Evolutionary conservation across 2,888 invertebrate genomes (phyloP).

Genomic region (Phaedon cochleariae): DNA sequence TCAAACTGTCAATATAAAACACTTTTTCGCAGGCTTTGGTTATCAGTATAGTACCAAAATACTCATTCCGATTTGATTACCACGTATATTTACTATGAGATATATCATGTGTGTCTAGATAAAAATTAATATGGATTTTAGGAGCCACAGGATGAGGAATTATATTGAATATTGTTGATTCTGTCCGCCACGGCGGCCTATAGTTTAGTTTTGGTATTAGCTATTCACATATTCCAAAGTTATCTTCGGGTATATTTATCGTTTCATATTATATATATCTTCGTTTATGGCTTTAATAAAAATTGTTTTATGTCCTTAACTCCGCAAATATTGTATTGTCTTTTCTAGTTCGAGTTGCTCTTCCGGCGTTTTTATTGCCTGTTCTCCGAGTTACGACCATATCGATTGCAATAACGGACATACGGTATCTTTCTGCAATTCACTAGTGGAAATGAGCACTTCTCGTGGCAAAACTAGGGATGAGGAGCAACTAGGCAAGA

Average conservation of each 20-base stretch:
- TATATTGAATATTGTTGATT: too few species aligned
- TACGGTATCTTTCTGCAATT: conserved; percentile 34
- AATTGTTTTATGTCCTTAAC: conserved; percentile 42
- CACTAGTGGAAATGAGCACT: conserved; percentile 15
- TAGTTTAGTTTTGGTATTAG: too few species aligned
- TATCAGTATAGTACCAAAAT: too few species aligned
- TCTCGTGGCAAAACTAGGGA: not conserved
- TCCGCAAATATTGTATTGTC: conserved; percentile 39
- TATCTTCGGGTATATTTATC: conserved; percentile 32
- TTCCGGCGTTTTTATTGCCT: conserved; percentile 38
- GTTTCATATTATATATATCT: conserved; percentile 37
- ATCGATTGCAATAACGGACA: conserved; percentile 42
- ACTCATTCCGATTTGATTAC: too few species aligned
- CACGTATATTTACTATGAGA: too few species aligned
- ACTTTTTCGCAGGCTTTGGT: too few species aligned
- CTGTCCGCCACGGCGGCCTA: too few species aligned
- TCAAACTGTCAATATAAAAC: too few species aligned
- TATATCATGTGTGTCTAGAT: too few species aligned
- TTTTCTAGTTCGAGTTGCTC: conserved; percentile 34
- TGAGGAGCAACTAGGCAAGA: too few species aligned
- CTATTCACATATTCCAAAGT: conserved; percentile 6
- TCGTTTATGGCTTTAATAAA: conserved; percentile 42
- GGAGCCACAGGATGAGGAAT: too few species aligned
- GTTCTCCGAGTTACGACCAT: conserved; percentile 33
- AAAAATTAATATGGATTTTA: too few species aligned